These are phyloP conservation scores for Philotrypesis tridentata DNA, from an alignment of 1,140 invertebrate genomes.

Conservation along the genomic window DNA sequence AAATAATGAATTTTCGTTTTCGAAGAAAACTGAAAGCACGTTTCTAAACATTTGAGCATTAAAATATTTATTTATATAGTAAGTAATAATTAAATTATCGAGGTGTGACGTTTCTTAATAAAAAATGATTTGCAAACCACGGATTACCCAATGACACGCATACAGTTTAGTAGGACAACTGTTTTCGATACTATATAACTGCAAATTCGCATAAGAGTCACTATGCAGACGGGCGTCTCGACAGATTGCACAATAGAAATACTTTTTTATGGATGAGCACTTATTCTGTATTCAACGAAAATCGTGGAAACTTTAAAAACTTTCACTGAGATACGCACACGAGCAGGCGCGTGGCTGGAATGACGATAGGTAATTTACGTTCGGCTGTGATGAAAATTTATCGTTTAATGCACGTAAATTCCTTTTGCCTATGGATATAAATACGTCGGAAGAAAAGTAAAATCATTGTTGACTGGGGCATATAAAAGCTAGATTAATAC, in stretches of 20 bases:
- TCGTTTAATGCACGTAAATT: slow-evolving; percentile 3
- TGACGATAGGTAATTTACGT: slow-evolving; percentile 44
- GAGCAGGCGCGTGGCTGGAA: slow-evolving; percentile 62
- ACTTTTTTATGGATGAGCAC: slow-evolving; percentile 61
- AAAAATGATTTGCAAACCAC: too few relatives aligned
- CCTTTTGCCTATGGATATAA: neutral
- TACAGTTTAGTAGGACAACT: neutral
- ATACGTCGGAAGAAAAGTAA: neutral
- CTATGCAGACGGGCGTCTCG: neutral
- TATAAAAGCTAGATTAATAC: neutral
- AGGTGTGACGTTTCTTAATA: too few relatives aligned
- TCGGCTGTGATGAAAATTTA: neutral
- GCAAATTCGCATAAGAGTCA: neutral
- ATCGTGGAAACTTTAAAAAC: slow-evolving; percentile 58
- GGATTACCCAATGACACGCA: too few relatives aligned
- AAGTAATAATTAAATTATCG: too few relatives aligned
- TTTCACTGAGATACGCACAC: slow-evolving; percentile 65
- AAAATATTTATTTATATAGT: too few relatives aligned
- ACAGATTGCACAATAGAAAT: slow-evolving; percentile 64
- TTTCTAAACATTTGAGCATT: too few relatives aligned
- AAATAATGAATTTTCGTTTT: too few relatives aligned
- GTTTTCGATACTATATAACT: neutral
- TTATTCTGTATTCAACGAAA: slow-evolving; percentile 64
- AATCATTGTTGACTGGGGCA: neutral
- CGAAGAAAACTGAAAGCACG: too few relatives aligned